Evolutionary conservation across 2,113 vertebrate species (phyloP).

Genomic region (Pitta sordida): DNA sequence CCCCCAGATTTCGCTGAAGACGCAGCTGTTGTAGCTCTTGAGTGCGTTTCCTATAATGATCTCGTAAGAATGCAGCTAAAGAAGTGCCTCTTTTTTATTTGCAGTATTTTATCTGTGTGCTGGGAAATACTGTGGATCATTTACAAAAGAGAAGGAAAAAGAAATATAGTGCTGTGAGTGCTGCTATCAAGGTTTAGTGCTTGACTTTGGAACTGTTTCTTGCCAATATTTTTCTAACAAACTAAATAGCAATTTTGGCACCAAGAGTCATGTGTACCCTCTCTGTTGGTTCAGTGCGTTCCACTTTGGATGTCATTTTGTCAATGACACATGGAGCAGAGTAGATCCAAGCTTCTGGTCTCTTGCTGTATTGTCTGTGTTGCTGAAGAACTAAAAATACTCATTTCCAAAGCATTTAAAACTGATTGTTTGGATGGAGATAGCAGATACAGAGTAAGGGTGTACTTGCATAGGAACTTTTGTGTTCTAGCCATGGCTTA

Average conservation of each 20-base stretch:
- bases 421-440: not conserved
- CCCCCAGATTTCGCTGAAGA: not conserved
- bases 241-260: not conserved
- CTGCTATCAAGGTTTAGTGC: not conserved
- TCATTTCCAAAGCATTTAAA: not conserved
- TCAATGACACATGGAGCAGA: not conserved
- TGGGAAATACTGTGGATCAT: not conserved
- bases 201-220: not conserved
- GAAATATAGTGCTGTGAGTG: not conserved
- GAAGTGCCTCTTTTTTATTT: not conserved
- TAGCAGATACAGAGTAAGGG: not conserved
- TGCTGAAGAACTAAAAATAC: not conserved
- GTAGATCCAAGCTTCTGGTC: not conserved
- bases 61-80: not conserved
- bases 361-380: not conserved
- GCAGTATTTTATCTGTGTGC: not conserved
- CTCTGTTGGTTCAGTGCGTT: not conserved
- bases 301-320: not conserved
- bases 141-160: not conserved
- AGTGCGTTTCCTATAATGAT: not conserved
- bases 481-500: not conserved
- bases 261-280: accelerated
- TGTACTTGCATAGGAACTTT: not conserved
- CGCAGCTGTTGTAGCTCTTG: not conserved
- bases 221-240: not conserved